Conservation (phyloP, 2,113 vertebrate species). For the Grallaria varia region DNA sequence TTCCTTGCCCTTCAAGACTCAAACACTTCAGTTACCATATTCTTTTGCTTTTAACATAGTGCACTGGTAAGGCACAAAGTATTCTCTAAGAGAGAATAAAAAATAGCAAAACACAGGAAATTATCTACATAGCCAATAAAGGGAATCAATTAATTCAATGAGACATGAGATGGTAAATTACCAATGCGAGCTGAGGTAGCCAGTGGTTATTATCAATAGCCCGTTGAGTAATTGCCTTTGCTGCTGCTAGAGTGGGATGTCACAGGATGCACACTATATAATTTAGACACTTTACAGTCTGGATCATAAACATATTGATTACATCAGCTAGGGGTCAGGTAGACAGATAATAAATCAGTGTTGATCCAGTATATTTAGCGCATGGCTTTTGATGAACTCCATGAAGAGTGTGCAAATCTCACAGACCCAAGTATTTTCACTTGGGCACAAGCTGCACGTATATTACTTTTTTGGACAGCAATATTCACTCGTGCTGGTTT, state of each 20-base stretch:
- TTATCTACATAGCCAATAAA: background rate
- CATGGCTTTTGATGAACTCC: background rate
- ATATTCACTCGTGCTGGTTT: background rate
- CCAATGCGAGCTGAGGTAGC: background rate
- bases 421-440: background rate
- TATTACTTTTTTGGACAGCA: background rate
- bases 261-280: background rate
- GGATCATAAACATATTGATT: constrained; percentile 7
- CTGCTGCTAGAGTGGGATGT: background rate
- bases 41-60: background rate
- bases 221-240: background rate
- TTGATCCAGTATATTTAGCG: background rate
- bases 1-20: background rate
- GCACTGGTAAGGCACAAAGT: background rate
- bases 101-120: background rate
- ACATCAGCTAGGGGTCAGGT: background rate
- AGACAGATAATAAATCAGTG: background rate
- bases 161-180: background rate
- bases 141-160: constrained; percentile 41
- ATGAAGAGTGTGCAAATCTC: background rate
- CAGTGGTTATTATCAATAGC: background rate
- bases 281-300: background rate
- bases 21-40: background rate
- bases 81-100: background rate
- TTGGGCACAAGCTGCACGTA: background rate